These are phyloP conservation scores for Callyntrura guangdongensis DNA, from an alignment of 2,888 invertebrate species.

Conservation along the genomic window DNA sequence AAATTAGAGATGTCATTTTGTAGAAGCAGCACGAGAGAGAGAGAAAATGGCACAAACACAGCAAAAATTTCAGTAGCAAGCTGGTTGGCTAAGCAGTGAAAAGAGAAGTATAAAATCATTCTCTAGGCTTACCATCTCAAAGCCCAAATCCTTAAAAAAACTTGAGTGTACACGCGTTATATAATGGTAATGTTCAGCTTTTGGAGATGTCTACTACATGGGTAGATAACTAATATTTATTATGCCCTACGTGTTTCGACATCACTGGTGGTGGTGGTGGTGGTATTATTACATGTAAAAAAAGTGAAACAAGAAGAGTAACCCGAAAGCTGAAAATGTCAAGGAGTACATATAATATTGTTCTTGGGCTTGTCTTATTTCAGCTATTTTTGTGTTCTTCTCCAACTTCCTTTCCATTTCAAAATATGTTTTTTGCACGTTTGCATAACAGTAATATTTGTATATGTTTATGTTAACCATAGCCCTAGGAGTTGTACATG, in stretches of 20 bases:
- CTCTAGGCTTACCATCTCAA: neutral
- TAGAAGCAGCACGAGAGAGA: neutral
- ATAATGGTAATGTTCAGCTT: neutral
- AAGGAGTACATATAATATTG: slow-evolving; percentile 55
- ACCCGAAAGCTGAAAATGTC: slow-evolving; percentile 65
- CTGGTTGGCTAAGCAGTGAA: no score
- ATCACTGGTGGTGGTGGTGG: neutral
- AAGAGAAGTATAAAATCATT: neutral
- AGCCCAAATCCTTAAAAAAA: slow-evolving; percentile 1
- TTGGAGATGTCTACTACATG: slow-evolving; percentile 1
- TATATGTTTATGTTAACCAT: neutral
- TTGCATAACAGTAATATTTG: neutral
- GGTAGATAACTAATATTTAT: slow-evolving; percentile 16
- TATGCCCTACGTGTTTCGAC: slow-evolving; percentile 16
- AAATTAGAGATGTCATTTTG: slow-evolving; percentile 66
- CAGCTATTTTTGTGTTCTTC: slow-evolving; percentile 6
- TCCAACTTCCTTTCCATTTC: slow-evolving; percentile 16
- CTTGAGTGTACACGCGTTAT: neutral
- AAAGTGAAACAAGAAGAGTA: slow-evolving; percentile 29
- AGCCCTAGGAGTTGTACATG: neutral
- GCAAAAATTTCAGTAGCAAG: slow-evolving; percentile 16
- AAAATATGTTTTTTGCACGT: neutral
- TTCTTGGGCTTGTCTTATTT: slow-evolving; percentile 23
- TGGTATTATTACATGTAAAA: neutral
- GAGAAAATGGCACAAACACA: slow-evolving; percentile 54